Evolutionary conservation across 2,888 invertebrate species (phyloP), one percentile per base, ranked within the genome.

Genomic region (Tortricodes alternella): DNA sequence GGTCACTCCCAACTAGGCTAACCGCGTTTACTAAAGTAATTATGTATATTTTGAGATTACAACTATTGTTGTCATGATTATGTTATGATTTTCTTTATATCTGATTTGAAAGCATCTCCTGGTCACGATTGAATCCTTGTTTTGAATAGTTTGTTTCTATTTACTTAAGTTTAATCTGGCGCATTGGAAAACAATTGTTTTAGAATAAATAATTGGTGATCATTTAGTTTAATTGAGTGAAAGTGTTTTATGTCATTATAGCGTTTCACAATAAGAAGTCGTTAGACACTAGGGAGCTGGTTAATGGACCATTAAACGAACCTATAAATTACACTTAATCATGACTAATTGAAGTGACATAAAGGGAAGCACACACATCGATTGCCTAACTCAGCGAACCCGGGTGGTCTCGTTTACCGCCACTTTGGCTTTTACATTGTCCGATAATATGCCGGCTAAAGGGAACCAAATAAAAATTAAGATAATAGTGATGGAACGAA

Each of bases 271-370:
- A 83, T 78, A 80, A 83, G 79, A 76, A 80, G 76, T 79, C 78
- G 78, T 83, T 80, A 80, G 75, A 78, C 80, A 76, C 77, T 71
- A 76, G 79, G 79, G 82, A 83, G 78, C 73, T 70, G 64, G 68
- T 82, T 82, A 89, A 89, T 86, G 85, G 84, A 68, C 81, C 83
- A 85, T 85, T 81, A 86, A 88, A 86, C 75, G 72, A 77, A 79
- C 74, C 80, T 76, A 89, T 89, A 89, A 89, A 90, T 89, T 87
- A 79, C 76, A 83, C 74, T 83, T 89, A 85, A 89, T 89, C 86
- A 83, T 85, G 82, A 85, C 86, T 86, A 89, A 89, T 89, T 88
- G 82, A 75, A 76, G 70, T 76, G 76, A 79, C 77, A 79, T 74
- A 75, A 71, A 73, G 75, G 77, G 77, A 70, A 70, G 49, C 56